Evolutionary conservation across 2,888 invertebrate genomes (phyloP), one percentile per base, ranked within the genome.

Genomic region (Rhagium mordax): DNA sequence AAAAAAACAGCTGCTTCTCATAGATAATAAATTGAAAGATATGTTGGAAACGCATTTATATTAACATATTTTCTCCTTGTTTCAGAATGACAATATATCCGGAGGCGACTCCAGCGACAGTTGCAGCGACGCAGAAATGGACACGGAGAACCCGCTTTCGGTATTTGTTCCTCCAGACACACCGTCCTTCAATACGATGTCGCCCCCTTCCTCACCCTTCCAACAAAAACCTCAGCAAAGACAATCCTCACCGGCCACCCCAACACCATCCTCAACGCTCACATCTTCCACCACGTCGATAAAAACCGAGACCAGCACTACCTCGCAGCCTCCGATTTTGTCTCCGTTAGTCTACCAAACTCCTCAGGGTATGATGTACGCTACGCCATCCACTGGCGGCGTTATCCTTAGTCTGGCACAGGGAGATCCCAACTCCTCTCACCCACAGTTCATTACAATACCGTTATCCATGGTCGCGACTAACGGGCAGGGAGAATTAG

Each of bases 391-490:
- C 7, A 87, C 87, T 76, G 88, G 88, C 7, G 88, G 88, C 4
- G 87, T 89, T 72, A 87, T 89, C 71, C 86, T 89, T 79, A 87
- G 89, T 74, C 78, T 89, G 59, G 85, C 87, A 8, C 87, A 85
- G 74, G 80, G 83, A 59, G 82, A 85, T 71, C 84, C 83, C n/a
- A 84, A 82, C 79, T 78, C 83, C 4, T 78, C 79, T 4, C 90
- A 90, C 89, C 91, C 90, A 49, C 93, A 93, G 86, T 93, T 92
- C 88, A 93, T 93, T 84, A 93, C 93, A 70, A 93, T 93, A 86
- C 93, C 93, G 68, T 87, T 93, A 78, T 92, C 92, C 33, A 92
- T 93, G 89, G 91, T 92, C 15, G 89, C 84, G 78, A 82, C 86
- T 47, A 85, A 87, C 71, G 84, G 87, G 1, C 79, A 86, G 76